Percentiles rank a stretch among this genome's conserved stretches.
phyloP scores from a whole-genome alignment of 2,113 vertebrate genomes.

The Dromas ardeola region DNA sequence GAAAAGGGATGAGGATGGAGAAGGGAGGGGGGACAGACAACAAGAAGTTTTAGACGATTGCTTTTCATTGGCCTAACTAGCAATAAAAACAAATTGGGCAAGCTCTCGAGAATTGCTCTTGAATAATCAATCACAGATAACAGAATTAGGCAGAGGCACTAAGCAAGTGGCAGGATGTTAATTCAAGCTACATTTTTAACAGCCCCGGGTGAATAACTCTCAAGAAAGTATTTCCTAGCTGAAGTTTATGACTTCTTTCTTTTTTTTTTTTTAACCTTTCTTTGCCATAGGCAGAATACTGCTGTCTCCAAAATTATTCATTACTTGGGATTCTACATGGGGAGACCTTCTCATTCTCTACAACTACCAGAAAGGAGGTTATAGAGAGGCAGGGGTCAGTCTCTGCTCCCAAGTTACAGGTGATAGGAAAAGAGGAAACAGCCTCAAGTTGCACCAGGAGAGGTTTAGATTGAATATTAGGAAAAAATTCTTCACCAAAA shows the following conservation, averaged over 20 bases:
- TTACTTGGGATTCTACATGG: not conserved
- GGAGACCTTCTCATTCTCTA: not conserved
- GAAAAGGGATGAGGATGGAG: not conserved
- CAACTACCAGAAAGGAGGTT: not conserved
- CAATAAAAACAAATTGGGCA: conserved; percentile 24
- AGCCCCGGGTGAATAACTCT: not conserved
- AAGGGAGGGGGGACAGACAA: not conserved
- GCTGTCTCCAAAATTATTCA: not conserved
- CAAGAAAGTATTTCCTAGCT: not conserved
- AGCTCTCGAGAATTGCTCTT: not conserved
- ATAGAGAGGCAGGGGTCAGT: not conserved
- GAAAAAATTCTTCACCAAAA: not conserved
- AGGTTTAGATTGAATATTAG: not conserved
- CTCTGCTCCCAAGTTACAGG: not conserved
- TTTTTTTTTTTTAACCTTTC: not conserved
- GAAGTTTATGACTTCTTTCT: not conserved
- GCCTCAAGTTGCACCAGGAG: not conserved
- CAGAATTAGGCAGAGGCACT: conserved; percentile 17
- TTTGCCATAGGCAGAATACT: not conserved
- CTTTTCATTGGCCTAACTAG: not conserved
- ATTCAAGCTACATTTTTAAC: conserved; percentile 19
- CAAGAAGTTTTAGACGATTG: not conserved
- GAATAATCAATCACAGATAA: conserved; percentile 25
- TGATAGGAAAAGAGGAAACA: not conserved
- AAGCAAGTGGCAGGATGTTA: conserved; percentile 11